Conservation (phyloP, 2,113 vertebrate genomes). For the Crotalus viridis region DNA sequence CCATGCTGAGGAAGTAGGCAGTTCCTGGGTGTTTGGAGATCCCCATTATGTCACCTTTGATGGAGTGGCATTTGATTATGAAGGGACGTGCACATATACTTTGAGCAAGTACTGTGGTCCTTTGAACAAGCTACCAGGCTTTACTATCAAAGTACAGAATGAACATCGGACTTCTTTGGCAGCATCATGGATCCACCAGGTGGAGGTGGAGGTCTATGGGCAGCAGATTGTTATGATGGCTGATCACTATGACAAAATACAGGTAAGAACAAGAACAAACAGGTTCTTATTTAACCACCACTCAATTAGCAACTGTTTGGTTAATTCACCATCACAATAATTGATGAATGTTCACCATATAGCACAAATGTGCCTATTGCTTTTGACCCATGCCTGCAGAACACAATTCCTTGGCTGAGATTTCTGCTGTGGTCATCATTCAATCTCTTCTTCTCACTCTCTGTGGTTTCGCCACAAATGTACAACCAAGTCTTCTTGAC, state of each 20-base stretch:
- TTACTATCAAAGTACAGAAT: conserved; percentile 55
- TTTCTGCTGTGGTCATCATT: background rate
- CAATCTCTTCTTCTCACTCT: background rate
- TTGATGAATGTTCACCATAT: background rate
- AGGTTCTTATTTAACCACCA: background rate
- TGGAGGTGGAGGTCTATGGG: conserved; percentile 53
- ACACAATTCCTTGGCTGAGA: background rate
- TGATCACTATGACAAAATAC: conserved; percentile 13
- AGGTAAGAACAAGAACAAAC: conserved; percentile 33
- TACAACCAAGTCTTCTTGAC: background rate
- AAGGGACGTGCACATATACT: conserved; percentile 57
- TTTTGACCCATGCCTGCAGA: background rate
- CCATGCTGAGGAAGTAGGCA: conserved; percentile 42
- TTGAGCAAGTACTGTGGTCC: conserved; percentile 52
- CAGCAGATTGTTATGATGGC: conserved; percentile 49
- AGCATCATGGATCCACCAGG: conserved; percentile 21
- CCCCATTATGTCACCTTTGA: conserved; percentile 64
- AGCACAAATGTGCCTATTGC: background rate
- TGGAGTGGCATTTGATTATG: conserved; percentile 57
- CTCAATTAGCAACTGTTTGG: background rate
- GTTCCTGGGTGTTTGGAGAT: conserved; percentile 54
- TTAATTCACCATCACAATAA: background rate
- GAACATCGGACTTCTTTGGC: conserved; percentile 28
- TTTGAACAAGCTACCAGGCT: conserved; percentile 20
- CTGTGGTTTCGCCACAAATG: background rate